These are phyloP conservation scores for Acanthaster planci DNA, from an alignment of 35 echinoderm and acorn worm species.

Conservation along the genomic window DNA sequence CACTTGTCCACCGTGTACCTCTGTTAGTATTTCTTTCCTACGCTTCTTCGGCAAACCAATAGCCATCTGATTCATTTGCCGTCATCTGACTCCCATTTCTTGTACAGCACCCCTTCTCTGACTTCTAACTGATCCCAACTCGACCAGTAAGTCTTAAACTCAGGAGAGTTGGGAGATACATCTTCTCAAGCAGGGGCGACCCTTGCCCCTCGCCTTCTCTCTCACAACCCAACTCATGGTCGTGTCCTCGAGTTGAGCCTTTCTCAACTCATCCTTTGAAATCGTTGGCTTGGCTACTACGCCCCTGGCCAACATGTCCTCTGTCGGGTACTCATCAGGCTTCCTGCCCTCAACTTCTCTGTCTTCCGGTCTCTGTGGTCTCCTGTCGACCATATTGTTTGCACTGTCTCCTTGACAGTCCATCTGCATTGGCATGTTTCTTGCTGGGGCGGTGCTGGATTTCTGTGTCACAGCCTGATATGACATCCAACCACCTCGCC, in stretches of 20 bases:
- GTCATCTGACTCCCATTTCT: slow-evolving; percentile 30
- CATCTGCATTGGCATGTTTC: slow-evolving; percentile 62
- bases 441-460: slow-evolving; percentile 35
- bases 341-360: not conserved
- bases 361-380: not conserved
- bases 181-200: not conserved
- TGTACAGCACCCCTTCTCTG: slow-evolving; percentile 27
- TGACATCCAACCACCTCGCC: too few relatives aligned
- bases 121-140: slow-evolving; percentile 26
- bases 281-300: not conserved
- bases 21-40: not conserved
- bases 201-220: not conserved
- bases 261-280: slow-evolving; percentile 1
- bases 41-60: slow-evolving; percentile 39
- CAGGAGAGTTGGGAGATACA: not conserved
- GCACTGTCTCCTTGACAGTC: slow-evolving; percentile 34
- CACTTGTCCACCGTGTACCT: slow-evolving; percentile 22
- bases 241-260: too few relatives aligned
- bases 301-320: not conserved
- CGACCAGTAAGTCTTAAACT: slow-evolving; percentile 9
- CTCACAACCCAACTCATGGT: too few relatives aligned
- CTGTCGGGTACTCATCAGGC: not conserved
- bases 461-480: slow-evolving; percentile 28
- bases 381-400: slow-evolving; percentile 14
- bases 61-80: slow-evolving; percentile 20